A percentile compares a stretch with the other conserved stretches of the same genome.
These are phyloP conservation scores for Neelides sp. DNA, from an alignment of 1,140 invertebrate genomes.

Conservation along the genomic window DNA sequence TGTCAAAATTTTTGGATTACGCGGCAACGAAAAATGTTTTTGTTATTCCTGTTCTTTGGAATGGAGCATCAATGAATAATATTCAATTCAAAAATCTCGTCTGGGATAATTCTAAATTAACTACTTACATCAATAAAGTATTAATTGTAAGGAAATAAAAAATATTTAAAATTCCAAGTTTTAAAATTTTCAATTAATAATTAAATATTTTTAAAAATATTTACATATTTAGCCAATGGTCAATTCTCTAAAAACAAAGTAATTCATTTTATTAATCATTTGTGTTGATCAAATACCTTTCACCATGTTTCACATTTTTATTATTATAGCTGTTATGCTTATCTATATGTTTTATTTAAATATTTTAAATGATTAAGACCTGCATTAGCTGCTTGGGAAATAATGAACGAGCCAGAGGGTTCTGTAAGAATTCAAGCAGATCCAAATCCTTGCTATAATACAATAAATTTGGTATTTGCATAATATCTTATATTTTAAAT, in stretches of 20 bases:
- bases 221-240: constrained; percentile 31
- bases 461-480: constrained; percentile 26
- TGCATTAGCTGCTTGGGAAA: constrained; percentile 36
- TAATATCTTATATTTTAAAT: too few species aligned
- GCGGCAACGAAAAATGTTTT: constrained; percentile 34
- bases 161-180: constrained; percentile 4
- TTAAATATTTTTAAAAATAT: neutral
- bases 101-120: constrained; percentile 34
- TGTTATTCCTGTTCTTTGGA: constrained; percentile 37
- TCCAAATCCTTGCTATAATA: constrained; percentile 35
- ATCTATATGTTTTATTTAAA: too few species aligned
- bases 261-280: too few species aligned
- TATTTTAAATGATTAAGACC: too few species aligned
- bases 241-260: constrained; percentile 32
- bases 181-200: constrained; percentile 5
- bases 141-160: constrained; percentile 29
- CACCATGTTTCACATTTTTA: too few species aligned
- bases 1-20: constrained; percentile 18
- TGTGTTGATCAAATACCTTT: too few species aligned
- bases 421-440: constrained; percentile 31
- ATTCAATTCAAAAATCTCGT: constrained; percentile 34
- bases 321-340: too few species aligned
- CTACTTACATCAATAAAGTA: constrained; percentile 37
- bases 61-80: constrained; percentile 34
- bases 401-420: constrained; percentile 37